phyloP scores from a whole-genome alignment of 2,797 vertebrate species.

The Varecia variegata region DNA sequence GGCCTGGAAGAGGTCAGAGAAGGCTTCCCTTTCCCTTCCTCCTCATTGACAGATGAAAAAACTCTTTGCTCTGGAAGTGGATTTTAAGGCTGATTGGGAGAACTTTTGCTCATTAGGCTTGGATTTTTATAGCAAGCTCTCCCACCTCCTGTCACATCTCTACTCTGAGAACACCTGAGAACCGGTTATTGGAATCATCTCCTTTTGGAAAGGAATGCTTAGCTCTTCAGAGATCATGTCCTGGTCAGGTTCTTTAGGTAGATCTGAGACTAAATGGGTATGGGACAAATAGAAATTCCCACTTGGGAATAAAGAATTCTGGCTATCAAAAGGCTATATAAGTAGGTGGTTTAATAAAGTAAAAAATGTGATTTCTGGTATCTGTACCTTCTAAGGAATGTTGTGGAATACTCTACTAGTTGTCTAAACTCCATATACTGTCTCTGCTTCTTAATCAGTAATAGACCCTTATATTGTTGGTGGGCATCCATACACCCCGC shows the following conservation, averaged over 20 bases:
- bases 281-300: neutral
- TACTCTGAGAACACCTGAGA: neutral
- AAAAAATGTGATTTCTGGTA: neutral
- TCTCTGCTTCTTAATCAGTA: neutral
- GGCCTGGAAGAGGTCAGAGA: neutral
- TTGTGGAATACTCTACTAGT: neutral
- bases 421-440: neutral
- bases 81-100: neutral
- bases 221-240: neutral
- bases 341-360: neutral
- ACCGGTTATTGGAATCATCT: neutral
- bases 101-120: neutral
- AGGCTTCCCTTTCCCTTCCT: accelerated
- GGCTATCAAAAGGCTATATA: neutral
- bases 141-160: neutral
- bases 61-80: neutral
- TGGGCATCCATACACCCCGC: neutral
- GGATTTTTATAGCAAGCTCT: neutral
- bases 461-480: neutral
- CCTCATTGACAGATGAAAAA: neutral
- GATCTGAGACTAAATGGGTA: neutral
- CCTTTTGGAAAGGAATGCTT: neutral
- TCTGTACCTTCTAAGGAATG: neutral
- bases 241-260: neutral
- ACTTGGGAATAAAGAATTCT: neutral